Conservation (phyloP, 2,888 invertebrate species). For the Anoplius nigerrimus region DNA sequence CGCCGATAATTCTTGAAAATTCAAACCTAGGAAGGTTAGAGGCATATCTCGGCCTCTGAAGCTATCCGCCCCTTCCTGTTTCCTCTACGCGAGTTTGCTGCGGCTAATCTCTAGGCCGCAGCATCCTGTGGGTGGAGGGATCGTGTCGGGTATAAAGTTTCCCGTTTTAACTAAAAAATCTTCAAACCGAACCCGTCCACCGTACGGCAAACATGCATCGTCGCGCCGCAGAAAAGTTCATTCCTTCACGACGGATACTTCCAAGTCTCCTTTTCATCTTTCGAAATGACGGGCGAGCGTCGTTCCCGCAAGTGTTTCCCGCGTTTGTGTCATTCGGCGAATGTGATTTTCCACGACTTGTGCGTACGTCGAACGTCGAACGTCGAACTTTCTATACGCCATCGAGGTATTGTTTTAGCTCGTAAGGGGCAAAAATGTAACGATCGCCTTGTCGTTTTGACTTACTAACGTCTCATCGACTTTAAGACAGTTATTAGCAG, state of each 20-base stretch:
- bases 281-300: background rate
- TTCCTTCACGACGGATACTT: background rate
- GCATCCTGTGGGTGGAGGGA: constrained; percentile 65
- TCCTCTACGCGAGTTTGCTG: constrained; percentile 54
- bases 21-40: constrained; percentile 36
- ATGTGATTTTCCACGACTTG: no score
- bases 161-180: constrained; percentile 31
- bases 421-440: no score
- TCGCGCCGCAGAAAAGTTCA: background rate
- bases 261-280: background rate
- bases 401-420: no score
- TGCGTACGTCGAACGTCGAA: no score
- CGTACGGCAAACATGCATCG: background rate
- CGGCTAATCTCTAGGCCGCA: constrained; percentile 63
- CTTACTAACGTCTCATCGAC: no score
- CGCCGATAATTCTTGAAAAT: constrained; percentile 5
- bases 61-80: constrained; percentile 72
- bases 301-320: background rate
- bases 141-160: constrained; percentile 58
- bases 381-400: no score
- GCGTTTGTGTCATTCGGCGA: no score
- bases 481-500: no score
- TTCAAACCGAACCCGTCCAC: constrained; percentile 36
- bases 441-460: no score
- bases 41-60: constrained; percentile 58